Evolutionary conservation across 2,113 vertebrate species (phyloP).

Genomic region (Hippocampus abdominalis): DNA sequence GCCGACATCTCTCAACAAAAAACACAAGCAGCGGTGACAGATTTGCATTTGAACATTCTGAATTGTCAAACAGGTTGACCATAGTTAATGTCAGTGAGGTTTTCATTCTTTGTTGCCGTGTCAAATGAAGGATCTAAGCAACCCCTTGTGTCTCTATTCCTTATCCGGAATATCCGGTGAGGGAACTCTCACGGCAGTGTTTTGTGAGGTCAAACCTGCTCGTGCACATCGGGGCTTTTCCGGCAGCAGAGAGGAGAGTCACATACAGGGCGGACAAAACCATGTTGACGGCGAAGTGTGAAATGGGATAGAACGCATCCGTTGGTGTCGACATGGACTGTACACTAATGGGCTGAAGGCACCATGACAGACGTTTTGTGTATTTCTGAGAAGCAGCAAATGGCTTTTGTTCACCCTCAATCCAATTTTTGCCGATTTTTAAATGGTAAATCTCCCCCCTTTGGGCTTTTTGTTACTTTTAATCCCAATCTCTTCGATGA

Average conservation of each 20-base stretch:
- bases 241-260: slow-evolving; percentile 17
- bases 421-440: slow-evolving; percentile 50
- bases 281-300: slow-evolving; percentile 53
- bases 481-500: slow-evolving; percentile 27
- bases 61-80: not conserved
- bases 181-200: not conserved
- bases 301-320: slow-evolving; percentile 64
- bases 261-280: slow-evolving; percentile 37
- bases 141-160: not conserved
- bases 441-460: slow-evolving; percentile 17
- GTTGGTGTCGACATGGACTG: slow-evolving; percentile 29
- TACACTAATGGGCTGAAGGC: slow-evolving; percentile 50
- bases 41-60: not conserved
- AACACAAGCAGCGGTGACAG: too few relatives aligned
- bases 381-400: slow-evolving; percentile 26
- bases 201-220: slow-evolving; percentile 20
- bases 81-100: not conserved
- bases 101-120: not conserved
- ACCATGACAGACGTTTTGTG: slow-evolving; percentile 42
- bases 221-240: slow-evolving; percentile 23
- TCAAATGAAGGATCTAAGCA: not conserved
- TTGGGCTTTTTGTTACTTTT: slow-evolving; percentile 23
- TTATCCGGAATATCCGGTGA: too few relatives aligned
- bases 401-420: slow-evolving; percentile 54
- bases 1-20: too few relatives aligned